Conservation (phyloP, 2,888 invertebrate species). For the Hedya salicella region DNA sequence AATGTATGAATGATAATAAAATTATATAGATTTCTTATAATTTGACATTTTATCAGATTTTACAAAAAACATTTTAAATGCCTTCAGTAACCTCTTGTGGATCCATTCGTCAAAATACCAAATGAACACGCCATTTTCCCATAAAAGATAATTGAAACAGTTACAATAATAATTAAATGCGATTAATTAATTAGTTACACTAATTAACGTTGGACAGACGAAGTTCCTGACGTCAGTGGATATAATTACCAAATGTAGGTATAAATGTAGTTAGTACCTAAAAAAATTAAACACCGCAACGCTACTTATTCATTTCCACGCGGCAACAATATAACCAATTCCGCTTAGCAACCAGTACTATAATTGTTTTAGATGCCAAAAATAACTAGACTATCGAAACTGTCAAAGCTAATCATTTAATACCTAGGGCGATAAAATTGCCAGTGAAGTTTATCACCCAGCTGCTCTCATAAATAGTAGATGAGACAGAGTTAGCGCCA, state of each 20-base stretch:
- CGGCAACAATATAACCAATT: neutral
- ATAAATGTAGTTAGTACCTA: no score
- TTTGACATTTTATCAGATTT: no score
- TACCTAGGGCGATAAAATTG: constrained; percentile 23
- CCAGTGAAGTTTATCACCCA: constrained; percentile 36
- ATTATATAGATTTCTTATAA: no score
- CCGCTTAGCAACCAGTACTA: constrained; percentile 13
- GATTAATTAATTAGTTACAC: neutral
- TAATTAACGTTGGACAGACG: constrained; percentile 3
- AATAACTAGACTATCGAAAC: constrained; percentile 11
- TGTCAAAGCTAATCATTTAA: constrained; percentile 32
- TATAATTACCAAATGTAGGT: constrained; percentile 1
- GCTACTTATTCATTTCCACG: neutral
- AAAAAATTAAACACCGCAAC: neutral
- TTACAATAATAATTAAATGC: neutral
- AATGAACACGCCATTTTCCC: neutral
- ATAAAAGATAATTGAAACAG: neutral
- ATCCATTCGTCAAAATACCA: neutral
- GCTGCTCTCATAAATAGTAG: constrained; percentile 42
- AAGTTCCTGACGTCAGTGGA: constrained; percentile 3
- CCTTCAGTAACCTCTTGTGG: neutral
- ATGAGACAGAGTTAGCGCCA: constrained; percentile 31
- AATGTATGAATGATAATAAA: no score
- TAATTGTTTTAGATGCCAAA: constrained; percentile 8
- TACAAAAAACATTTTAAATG: no score